These are phyloP conservation scores for Theretra japonica DNA, from an alignment of 2,888 invertebrate species.

Conservation along the genomic window DNA sequence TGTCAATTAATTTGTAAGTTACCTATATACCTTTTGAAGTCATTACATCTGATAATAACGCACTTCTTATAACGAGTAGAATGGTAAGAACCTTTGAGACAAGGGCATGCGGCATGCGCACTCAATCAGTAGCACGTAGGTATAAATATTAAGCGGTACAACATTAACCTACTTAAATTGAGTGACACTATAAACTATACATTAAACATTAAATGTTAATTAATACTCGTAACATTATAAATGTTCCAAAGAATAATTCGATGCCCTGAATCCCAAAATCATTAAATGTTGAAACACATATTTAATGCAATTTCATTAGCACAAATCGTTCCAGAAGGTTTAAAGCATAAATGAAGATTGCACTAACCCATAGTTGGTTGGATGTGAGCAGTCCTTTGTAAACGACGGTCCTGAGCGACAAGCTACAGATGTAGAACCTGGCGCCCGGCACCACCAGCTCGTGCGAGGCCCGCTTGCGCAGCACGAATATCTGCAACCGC, in stretches of 20 bases:
- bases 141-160: conserved; percentile 9
- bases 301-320: too few species aligned
- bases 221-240: neutral
- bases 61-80: neutral
- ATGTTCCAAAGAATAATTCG: neutral
- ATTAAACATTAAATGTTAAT: conserved; percentile 14
- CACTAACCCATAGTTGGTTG: conserved; percentile 93
- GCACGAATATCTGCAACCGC: conserved; percentile 91
- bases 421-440: conserved; percentile 98
- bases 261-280: neutral
- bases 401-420: conserved; percentile 95
- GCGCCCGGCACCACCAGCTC: conserved; percentile 93
- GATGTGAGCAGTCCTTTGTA: conserved; percentile 99
- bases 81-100: neutral
- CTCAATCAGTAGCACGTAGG: neutral
- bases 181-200: conserved; percentile 13
- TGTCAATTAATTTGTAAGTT: too few species aligned
- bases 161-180: conserved; percentile 2
- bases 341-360: neutral
- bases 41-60: neutral
- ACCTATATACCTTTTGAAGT: neutral
- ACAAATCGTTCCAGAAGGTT: neutral
- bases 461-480: conserved; percentile 97
- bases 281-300: neutral
- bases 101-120: conserved; percentile 16